Conservation (phyloP, 2,797 vertebrate species). For the Pteronotus mesoamericanus region DNA sequence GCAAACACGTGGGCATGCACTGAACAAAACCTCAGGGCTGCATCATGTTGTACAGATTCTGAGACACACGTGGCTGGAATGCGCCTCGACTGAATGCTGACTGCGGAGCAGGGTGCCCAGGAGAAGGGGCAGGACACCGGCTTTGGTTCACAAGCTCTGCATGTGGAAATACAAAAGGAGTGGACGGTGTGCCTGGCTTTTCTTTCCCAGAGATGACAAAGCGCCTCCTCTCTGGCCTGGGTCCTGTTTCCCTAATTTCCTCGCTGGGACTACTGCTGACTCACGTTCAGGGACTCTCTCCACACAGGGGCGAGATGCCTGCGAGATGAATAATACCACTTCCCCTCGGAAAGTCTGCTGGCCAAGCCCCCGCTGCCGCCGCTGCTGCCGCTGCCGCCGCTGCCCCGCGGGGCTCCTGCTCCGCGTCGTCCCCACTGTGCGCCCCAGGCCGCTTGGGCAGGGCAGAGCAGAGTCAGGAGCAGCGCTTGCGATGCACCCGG, state of each 20-base stretch:
- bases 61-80: background rate
- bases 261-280: background rate
- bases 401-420: background rate
- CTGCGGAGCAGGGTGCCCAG: background rate
- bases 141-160: background rate
- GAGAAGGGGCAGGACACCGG: background rate
- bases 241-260: background rate
- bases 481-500: fast-evolving
- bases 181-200: background rate
- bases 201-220: background rate
- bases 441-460: background rate
- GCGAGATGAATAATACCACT: background rate
- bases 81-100: fast-evolving
- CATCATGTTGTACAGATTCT: fast-evolving
- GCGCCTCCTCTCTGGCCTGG: background rate
- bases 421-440: background rate
- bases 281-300: background rate
- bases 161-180: background rate
- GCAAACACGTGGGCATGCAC: background rate
- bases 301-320: background rate
- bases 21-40: background rate
- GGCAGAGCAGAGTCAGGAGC: background rate
- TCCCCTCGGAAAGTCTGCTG: background rate
- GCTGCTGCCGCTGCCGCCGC: fast-evolving
- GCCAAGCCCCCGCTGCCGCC: background rate